A percentile compares a stretch with the other conserved stretches of the same genome.
Conservation (phyloP, 2,888 invertebrate genomes). For the Frankliniella fusca region DNA sequence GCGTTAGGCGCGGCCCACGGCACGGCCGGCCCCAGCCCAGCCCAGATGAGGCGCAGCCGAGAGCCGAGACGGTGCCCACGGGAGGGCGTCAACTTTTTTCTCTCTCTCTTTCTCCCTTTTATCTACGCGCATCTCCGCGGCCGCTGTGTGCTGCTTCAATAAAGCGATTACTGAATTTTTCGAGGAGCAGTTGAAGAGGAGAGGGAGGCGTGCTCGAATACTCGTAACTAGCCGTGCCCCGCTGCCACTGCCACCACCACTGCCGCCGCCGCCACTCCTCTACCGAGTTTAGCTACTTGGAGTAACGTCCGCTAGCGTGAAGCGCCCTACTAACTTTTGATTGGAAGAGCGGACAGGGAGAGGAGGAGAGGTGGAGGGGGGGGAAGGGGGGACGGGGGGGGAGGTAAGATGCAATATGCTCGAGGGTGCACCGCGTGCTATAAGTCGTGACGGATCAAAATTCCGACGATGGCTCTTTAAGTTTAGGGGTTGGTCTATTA, state of each 20-base stretch:
- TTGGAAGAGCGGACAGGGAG: slow-evolving; percentile 4
- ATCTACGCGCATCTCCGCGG: neutral
- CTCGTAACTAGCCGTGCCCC: neutral
- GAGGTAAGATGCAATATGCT: no score
- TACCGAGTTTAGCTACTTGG: slow-evolving; percentile 19
- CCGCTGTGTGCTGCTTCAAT: neutral
- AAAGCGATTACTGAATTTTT: neutral
- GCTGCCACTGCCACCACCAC: no score
- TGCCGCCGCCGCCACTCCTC: neutral
- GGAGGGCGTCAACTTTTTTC: no score
- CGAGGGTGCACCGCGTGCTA: no score
- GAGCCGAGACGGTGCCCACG: no score
- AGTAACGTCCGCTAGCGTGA: slow-evolving; percentile 22
- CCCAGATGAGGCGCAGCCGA: no score
- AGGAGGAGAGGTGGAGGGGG: neutral
- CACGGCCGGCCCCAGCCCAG: no score
- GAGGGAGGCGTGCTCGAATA: neutral
- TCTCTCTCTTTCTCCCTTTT: neutral
- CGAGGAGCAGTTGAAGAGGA: neutral
- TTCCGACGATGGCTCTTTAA: no score
- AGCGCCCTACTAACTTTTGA: slow-evolving; percentile 22
- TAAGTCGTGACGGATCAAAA: no score
- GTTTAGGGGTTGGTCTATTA: no score
- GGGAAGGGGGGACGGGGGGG: neutral
- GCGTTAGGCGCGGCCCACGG: no score